These are phyloP conservation scores for Eilema caniola DNA, from an alignment of 2,888 invertebrate species.

Conservation along the genomic window DNA sequence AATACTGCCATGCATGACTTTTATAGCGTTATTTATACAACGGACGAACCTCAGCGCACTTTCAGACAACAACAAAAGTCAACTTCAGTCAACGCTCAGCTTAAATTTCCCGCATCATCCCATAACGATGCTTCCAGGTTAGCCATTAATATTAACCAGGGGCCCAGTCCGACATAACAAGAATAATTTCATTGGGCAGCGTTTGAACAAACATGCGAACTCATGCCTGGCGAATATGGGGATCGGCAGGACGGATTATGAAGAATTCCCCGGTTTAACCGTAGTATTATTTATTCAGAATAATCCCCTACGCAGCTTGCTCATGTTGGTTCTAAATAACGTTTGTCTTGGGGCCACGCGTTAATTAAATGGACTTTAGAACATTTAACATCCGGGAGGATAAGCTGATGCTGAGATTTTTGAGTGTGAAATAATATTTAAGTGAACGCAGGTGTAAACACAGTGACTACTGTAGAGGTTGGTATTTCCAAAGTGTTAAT, in stretches of 20 bases:
- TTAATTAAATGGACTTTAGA: constrained; percentile 15
- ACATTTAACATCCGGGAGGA: neutral
- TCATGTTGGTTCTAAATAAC: constrained; percentile 17
- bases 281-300: constrained; percentile 30
- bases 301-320: constrained; percentile 29
- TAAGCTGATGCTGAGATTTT: neutral
- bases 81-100: neutral
- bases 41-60: neutral
- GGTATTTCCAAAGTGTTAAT: neutral
- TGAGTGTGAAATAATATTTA: neutral
- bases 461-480: neutral
- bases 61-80: neutral
- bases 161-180: constrained; percentile 15
- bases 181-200: constrained; percentile 19
- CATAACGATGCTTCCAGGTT: neutral
- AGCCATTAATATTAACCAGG: constrained; percentile 14
- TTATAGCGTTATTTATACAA: neutral
- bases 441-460: neutral
- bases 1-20: neutral
- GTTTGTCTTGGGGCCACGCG: constrained; percentile 7
- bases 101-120: neutral
- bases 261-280: constrained; percentile 17
- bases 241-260: constrained; percentile 20
- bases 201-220: constrained; percentile 16
- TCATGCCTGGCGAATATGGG: constrained; percentile 15